Base-by-base conservation (phyloP, 2,797 vertebrate genomes). In the Tympanoctomys barrerae region DNA sequence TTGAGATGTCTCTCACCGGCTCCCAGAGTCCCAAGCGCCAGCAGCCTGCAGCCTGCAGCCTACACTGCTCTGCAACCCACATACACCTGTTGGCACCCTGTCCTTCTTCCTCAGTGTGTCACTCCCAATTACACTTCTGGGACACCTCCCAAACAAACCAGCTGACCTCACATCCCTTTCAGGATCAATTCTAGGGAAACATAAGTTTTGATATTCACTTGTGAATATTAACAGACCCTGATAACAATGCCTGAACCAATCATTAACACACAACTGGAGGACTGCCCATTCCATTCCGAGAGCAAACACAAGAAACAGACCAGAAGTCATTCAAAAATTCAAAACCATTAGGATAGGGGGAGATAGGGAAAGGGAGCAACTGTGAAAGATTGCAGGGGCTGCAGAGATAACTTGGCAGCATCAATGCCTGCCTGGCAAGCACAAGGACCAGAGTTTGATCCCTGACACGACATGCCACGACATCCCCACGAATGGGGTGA, bases 51-150 rank as follows among this genome's bases (percentile, higher is more conserved):
- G 49, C 61, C 22, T 12, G 33, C 21, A 42, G 28, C 22, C 22
- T 12, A 26, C 21, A 22, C 31, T 21, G 28, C 81, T 81, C 54
- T 16, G 1, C 5, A 6, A 9, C 19, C 9, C 28, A 14, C 33
- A 22, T 7, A 12, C 2, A 2, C 0, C 1, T 64, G 61, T 36
- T 61, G 14, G 39, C 11, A 31, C 39, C 26, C 21, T 64, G 10
- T 22, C 10, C 26, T 61, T 26, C 49, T 33, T 24, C 16, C 78
- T 70, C 70, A 2, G 11, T 0, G 57, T 73, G 75, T 9, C 2
- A 7, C 22, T 66, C 33, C 59, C 77, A 42, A 42, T 26, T 9
- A 26, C 5, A 1, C 39, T 57, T 46, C 90, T 31, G 31, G 31
- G 59, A 57, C 36, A n/a, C 49, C 5, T 73, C 82, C 77, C 49